Evolutionary conservation across 2,797 vertebrate genomes (phyloP).

Genomic region (Rhinatrema bivittatum): DNA sequence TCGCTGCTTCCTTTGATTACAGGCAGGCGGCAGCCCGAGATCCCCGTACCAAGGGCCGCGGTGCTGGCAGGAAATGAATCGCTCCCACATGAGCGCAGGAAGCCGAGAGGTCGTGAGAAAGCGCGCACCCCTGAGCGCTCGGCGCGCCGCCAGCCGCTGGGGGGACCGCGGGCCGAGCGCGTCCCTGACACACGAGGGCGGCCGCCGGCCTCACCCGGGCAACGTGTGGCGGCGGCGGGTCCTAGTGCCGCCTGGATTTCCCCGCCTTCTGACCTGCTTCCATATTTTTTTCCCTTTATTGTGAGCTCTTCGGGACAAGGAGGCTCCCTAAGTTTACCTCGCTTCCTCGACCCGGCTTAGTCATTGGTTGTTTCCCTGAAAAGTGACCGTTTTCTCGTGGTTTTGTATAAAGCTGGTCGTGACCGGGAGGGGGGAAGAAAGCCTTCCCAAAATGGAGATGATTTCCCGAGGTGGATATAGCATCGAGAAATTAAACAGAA

Average conservation of each 20-base stretch:
- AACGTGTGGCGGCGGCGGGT: constrained; percentile 46
- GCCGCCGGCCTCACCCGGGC: constrained; percentile 65
- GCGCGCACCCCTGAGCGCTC: constrained; percentile 81
- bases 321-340: no score
- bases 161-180: constrained; percentile 74
- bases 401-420: no score
- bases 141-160: constrained; percentile 80
- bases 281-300: no score
- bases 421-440: no score
- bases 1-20: constrained; percentile 68
- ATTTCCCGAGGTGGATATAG: no score
- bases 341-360: no score
- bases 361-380: no score
- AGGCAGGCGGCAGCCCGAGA: constrained; percentile 77
- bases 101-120: constrained; percentile 98
- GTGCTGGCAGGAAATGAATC: constrained; percentile 96
- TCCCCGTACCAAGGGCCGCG: constrained; percentile 78
- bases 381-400: no score
- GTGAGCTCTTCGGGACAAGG: no score
- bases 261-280: neutral
- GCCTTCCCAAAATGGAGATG: no score
- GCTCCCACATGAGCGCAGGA: constrained; percentile 96
- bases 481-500: no score
- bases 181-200: constrained; percentile 82
- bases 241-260: constrained; percentile 31